Evolutionary conservation across 2,888 invertebrate genomes (phyloP).

Genomic region (Ornithoptera priamus): DNA sequence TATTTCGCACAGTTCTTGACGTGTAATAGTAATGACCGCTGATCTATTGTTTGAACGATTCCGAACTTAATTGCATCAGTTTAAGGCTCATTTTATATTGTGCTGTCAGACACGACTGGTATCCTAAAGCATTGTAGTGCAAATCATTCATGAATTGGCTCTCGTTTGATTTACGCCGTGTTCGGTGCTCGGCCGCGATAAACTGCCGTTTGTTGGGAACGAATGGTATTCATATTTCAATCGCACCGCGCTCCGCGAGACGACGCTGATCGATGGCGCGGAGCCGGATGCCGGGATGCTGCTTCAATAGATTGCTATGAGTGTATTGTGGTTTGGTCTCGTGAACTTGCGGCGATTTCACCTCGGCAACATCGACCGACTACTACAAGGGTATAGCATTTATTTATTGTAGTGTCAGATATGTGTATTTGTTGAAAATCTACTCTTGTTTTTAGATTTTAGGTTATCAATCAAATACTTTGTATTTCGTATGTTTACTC

Average conservation of each 20-base stretch:
- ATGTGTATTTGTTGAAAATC: too few species aligned
- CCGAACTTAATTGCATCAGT: neutral
- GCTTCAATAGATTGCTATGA: conserved; percentile 13
- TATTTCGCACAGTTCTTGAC: conserved; percentile 50
- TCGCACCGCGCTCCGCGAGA: conserved; percentile 34
- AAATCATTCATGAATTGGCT: conserved; percentile 62
- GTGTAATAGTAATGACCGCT: conserved; percentile 42
- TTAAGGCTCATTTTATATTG: conserved; percentile 23
- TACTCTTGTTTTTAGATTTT: too few species aligned
- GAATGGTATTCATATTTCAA: conserved; percentile 42
- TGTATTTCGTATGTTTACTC: too few species aligned
- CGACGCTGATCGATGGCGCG: conserved; percentile 31
- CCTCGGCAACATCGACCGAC: too few species aligned
- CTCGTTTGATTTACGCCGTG: conserved; percentile 46
- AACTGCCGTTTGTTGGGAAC: conserved; percentile 21
- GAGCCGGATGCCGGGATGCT: conserved; percentile 12
- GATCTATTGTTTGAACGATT: neutral
- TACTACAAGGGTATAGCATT: too few species aligned
- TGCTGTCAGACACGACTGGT: conserved; percentile 46
- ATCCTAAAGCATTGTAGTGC: conserved; percentile 41
- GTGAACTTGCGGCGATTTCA: too few species aligned
- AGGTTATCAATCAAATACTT: too few species aligned
- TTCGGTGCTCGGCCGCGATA: conserved; percentile 32
- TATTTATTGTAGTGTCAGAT: too few species aligned
- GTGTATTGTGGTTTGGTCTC: too few species aligned